phyloP scores from a whole-genome alignment of 2,888 invertebrate genomes.

The Drosophila formosana region DNA sequence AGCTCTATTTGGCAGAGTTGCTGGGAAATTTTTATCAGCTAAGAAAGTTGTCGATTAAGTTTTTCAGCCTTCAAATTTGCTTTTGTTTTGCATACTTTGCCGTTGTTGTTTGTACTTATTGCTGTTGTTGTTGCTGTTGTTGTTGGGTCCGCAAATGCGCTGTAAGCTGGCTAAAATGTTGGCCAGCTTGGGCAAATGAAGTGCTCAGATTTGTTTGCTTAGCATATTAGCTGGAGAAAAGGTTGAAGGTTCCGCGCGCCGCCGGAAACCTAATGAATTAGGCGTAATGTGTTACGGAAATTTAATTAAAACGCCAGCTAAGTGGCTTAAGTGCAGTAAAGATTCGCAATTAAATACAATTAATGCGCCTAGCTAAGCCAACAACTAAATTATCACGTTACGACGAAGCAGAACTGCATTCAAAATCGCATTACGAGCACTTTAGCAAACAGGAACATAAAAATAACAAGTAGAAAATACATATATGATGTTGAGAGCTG shows the following conservation, averaged over 20 bases:
- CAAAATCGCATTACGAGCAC: constrained; percentile 51
- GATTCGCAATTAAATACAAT: constrained; percentile 35
- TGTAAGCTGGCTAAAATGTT: constrained; percentile 56
- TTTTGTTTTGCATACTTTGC: constrained; percentile 27
- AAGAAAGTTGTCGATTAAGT: constrained; percentile 79
- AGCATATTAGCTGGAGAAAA: constrained; percentile 49
- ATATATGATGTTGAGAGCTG: constrained; percentile 10
- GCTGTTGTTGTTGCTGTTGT: constrained; percentile 24
- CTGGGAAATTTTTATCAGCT: constrained; percentile 52
- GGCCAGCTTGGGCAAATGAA: constrained; percentile 60
- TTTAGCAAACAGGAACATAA: constrained; percentile 30
- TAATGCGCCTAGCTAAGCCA: constrained; percentile 17
- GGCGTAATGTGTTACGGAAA: constrained; percentile 45
- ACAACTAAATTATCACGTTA: constrained; percentile 29
- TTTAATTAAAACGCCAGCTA: constrained; percentile 47
- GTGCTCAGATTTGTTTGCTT: constrained; percentile 76
- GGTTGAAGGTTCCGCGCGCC: constrained; percentile 13
- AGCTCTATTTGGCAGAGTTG: constrained; percentile 21
- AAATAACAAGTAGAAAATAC: constrained; percentile 10
- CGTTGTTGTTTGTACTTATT: constrained; percentile 17
- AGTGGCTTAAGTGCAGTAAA: constrained; percentile 11
- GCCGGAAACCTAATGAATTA: constrained; percentile 43
- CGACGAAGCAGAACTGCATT: constrained; percentile 37
- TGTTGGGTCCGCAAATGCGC: constrained; percentile 57
- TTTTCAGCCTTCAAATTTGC: constrained; percentile 60